Evolutionary conservation across 2,797 vertebrate genomes (phyloP).

Genomic region (Sebastes taczanowskii): DNA sequence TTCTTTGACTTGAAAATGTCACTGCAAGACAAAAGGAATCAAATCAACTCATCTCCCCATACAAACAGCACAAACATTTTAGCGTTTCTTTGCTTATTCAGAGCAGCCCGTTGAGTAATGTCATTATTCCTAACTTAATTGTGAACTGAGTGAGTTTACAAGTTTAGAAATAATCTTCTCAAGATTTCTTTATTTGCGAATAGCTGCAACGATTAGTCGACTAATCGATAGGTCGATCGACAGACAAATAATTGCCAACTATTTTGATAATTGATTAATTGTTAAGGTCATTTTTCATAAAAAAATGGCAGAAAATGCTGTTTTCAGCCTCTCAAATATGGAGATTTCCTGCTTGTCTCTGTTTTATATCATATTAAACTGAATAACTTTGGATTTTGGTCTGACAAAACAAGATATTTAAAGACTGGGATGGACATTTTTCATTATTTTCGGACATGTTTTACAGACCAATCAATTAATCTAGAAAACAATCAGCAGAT

Average conservation of each 20-base stretch:
- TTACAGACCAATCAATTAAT: too few relatives aligned
- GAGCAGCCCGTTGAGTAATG: not conserved
- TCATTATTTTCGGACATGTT: too few relatives aligned
- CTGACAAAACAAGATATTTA: too few relatives aligned
- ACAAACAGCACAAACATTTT: not conserved
- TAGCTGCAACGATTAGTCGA: not conserved
- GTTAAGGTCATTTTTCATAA: too few relatives aligned
- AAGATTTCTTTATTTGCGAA: not conserved
- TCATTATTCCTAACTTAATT: not conserved
- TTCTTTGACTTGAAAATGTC: constrained; percentile 96
- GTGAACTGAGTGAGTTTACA: not conserved
- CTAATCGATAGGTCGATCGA: not conserved
- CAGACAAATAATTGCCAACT: not conserved
- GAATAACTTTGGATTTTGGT: too few relatives aligned
- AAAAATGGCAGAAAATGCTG: too few relatives aligned
- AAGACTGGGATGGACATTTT: too few relatives aligned
- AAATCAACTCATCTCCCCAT: not conserved
- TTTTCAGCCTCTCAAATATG: too few relatives aligned
- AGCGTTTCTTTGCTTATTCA: not conserved
- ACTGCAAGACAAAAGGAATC: constrained; percentile 76
- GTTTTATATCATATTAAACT: too few relatives aligned
- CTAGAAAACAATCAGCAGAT: too few relatives aligned
- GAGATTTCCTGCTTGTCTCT: too few relatives aligned
- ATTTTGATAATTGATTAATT: not conserved
- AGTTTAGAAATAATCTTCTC: not conserved